Evolutionary conservation across 2,888 invertebrate genomes (phyloP).

Genomic region (Arctia plantaginis): DNA sequence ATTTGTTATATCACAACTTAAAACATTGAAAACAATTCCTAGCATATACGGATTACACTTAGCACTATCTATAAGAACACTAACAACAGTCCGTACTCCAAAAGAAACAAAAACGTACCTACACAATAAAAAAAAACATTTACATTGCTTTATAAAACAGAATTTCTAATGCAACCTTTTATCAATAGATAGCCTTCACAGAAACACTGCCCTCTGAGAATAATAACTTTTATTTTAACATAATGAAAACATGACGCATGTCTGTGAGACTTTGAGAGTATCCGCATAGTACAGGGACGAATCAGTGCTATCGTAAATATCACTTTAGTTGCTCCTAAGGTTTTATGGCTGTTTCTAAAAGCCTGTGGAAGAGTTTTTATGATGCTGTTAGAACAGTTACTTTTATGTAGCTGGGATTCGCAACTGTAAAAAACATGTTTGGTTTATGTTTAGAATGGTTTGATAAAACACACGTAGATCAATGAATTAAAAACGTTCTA

Average conservation of each 20-base stretch:
- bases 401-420: not conserved
- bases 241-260: constrained; percentile 51
- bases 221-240: constrained; percentile 56
- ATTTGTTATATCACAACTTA: not conserved
- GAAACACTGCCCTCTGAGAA: constrained; percentile 35
- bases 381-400: constrained; percentile 34
- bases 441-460: constrained; percentile 1
- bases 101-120: not conserved
- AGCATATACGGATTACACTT: not conserved
- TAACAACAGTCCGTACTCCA: not conserved
- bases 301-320: constrained; percentile 52
- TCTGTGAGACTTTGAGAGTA: constrained; percentile 12
- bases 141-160: constrained; percentile 18
- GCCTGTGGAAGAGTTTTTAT: constrained; percentile 40
- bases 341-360: constrained; percentile 33
- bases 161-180: constrained; percentile 25
- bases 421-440: not conserved
- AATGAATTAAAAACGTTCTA: not conserved
- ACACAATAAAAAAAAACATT: not conserved
- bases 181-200: constrained; percentile 28
- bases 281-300: constrained; percentile 23
- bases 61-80: not conserved
- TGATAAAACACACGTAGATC: not conserved
- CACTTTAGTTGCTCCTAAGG: constrained; percentile 45
- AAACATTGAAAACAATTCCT: not conserved